Percentiles rank a stretch among this genome's conserved stretches.
These are phyloP conservation scores for Myotis daubentonii DNA, from an alignment of 2,797 vertebrate genomes.

Conservation along the genomic window DNA sequence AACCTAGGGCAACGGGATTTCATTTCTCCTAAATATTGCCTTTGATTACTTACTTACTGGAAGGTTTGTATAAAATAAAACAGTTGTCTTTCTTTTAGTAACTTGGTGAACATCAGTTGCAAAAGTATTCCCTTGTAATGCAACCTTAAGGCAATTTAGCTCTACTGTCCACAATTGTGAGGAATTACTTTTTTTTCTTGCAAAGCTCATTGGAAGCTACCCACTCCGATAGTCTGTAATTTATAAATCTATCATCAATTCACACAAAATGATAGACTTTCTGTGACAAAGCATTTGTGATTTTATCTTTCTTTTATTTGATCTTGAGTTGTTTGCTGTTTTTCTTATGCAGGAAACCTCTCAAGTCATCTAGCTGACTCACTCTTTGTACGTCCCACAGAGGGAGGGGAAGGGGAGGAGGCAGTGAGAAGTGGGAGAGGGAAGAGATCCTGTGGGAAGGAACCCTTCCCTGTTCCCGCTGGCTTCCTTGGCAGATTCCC, in stretches of 20 bases:
- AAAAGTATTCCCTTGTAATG: not conserved
- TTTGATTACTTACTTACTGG: slow-evolving; percentile 28
- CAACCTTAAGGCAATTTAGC: not conserved
- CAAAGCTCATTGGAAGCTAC: not conserved
- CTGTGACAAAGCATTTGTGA: slow-evolving; percentile 25
- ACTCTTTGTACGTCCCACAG: not conserved
- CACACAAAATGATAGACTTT: not conserved
- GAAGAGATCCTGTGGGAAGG: not conserved
- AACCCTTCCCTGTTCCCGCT: not conserved
- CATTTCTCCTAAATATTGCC: slow-evolving; percentile 45
- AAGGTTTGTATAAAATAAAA: slow-evolving; percentile 17
- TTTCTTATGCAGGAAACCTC: not conserved
- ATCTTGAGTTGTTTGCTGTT: not conserved
- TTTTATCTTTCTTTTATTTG: slow-evolving; percentile 35
- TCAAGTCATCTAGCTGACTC: not conserved
- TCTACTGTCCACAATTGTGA: not conserved
- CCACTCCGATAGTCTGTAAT: not conserved
- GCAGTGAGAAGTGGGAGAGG: not conserved
- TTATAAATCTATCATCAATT: slow-evolving; percentile 17
- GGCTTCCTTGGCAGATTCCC: not conserved
- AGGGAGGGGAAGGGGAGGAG: not conserved
- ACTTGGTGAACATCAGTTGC: not conserved
- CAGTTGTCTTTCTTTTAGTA: slow-evolving; percentile 8
- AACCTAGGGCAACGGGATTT: slow-evolving; percentile 32
- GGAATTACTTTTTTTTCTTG: not conserved